Percentiles rank a stretch among this genome's conserved stretches.
These are phyloP conservation scores for Pseudocheirus occidentalis DNA, from an alignment of 2,797 vertebrate species.

Conservation along the genomic window DNA sequence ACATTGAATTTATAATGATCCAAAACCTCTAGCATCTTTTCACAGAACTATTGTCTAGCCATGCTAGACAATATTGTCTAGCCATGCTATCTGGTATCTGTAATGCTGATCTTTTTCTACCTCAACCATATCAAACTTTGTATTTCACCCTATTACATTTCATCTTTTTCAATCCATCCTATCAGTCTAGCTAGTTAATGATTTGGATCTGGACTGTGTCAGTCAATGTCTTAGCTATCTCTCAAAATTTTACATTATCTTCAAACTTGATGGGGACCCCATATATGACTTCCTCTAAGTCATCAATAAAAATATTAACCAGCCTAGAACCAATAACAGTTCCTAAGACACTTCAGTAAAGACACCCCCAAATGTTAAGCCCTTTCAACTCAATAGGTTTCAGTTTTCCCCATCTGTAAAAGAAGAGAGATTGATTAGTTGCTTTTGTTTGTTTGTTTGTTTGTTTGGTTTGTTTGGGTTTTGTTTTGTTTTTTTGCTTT, in stretches of 20 bases:
- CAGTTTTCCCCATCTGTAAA: slow-evolving; percentile 32
- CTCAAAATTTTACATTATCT: background rate
- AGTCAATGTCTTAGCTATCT: background rate
- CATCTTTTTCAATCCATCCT: background rate
- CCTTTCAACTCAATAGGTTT: background rate
- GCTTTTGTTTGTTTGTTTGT: background rate
- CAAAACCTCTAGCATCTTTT: background rate
- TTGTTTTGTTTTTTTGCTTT: no score
- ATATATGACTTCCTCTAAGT: background rate
- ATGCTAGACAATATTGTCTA: background rate
- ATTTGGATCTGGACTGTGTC: background rate
- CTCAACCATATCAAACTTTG: background rate
- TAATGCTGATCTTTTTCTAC: background rate
- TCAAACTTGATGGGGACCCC: background rate
- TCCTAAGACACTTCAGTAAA: background rate
- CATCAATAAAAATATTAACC: background rate
- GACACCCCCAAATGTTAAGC: background rate
- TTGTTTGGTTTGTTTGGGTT: no score
- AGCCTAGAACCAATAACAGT: background rate
- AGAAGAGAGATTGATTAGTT: slow-evolving; percentile 28
- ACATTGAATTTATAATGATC: background rate
- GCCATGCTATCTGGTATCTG: background rate
- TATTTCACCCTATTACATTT: background rate
- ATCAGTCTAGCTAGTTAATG: background rate
- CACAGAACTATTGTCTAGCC: background rate